A percentile compares a stretch with the other conserved stretches of the same genome.
phyloP scores from a whole-genome alignment of 2,888 invertebrate genomes.

The Bimastos eiseni region DNA sequence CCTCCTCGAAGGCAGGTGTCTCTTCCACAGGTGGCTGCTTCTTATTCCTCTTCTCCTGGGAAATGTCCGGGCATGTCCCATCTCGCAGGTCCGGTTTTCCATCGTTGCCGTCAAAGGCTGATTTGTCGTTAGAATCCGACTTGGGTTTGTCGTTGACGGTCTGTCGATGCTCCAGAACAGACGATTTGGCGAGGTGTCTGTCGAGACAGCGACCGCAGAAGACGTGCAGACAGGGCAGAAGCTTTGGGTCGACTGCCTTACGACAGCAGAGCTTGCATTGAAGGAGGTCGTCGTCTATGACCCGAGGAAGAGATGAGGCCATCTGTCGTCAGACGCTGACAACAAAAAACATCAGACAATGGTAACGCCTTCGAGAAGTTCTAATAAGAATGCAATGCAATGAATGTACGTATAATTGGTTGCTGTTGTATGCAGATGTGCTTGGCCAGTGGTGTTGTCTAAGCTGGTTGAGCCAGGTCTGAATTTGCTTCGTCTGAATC shows the following conservation, averaged over 20 bases:
- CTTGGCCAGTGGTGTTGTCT: too few relatives aligned
- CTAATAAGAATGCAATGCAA: too few relatives aligned
- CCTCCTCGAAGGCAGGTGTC: not conserved
- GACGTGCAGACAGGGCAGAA: conserved; percentile 50
- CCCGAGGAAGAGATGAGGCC: conserved; percentile 28
- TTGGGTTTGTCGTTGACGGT: not conserved
- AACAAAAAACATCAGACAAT: not conserved
- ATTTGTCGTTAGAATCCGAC: not conserved
- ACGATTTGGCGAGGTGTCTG: conserved; percentile 9
- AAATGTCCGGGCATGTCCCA: not conserved
- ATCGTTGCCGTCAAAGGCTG: not conserved
- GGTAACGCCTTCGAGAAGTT: not conserved
- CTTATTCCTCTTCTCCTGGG: not conserved
- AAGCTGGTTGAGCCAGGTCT: too few relatives aligned
- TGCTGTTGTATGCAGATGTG: too few relatives aligned
- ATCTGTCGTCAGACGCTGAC: not conserved
- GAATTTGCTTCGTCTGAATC: too few relatives aligned
- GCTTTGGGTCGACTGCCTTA: conserved; percentile 46
- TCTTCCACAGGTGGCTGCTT: not conserved
- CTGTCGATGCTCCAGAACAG: not conserved
- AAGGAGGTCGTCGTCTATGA: conserved; percentile 34
- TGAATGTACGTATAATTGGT: too few relatives aligned
- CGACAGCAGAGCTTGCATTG: conserved; percentile 45
- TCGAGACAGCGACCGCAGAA: conserved; percentile 48
- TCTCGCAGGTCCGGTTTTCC: not conserved